A percentile compares a stretch with the other conserved stretches of the same genome.
Evolutionary conservation across 2,113 vertebrate species (phyloP).

Genomic region (Nerophis ophidion): DNA sequence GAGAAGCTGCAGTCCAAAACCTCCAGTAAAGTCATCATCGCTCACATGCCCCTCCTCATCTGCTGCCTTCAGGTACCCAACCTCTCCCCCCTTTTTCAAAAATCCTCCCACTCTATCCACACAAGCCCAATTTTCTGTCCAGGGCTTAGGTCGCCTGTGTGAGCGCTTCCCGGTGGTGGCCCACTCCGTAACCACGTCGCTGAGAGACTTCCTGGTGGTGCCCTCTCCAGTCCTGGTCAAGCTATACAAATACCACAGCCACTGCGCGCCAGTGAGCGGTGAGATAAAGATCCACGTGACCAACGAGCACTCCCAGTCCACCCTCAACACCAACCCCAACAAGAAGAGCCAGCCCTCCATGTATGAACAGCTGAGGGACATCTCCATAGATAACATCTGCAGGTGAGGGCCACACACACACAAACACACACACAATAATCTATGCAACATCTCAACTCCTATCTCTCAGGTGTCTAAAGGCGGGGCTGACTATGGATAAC

Average conservation of each 20-base stretch:
- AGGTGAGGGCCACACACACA: slow-evolving; percentile 66
- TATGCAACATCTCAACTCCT: background rate
- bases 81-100: background rate
- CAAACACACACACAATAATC: background rate
- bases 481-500: slow-evolving; percentile 85
- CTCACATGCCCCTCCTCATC: slow-evolving; percentile 94
- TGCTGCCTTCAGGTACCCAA: slow-evolving; percentile 91
- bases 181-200: slow-evolving; percentile 88
- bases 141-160: slow-evolving; percentile 92
- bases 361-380: slow-evolving; percentile 97
- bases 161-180: slow-evolving; percentile 94
- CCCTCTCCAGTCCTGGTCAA: slow-evolving; percentile 97
- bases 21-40: slow-evolving; percentile 97
- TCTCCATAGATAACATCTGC: slow-evolving; percentile 98
- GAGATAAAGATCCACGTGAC: slow-evolving; percentile 98
- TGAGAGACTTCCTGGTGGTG: slow-evolving; percentile 93
- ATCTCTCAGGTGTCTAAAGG: slow-evolving; percentile 84
- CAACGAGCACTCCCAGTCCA: slow-evolving; percentile 90
- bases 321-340: slow-evolving; percentile 75
- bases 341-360: slow-evolving; percentile 90
- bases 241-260: slow-evolving; percentile 96
- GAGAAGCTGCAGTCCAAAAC: slow-evolving; percentile 98
- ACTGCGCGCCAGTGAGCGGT: slow-evolving; percentile 78
- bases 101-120: too few species aligned
- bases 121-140: slow-evolving; percentile 13